Evolutionary conservation across 2,888 invertebrate species (phyloP), one percentile per base, ranked within the genome.

Genomic region (Spilarctia lutea): DNA sequence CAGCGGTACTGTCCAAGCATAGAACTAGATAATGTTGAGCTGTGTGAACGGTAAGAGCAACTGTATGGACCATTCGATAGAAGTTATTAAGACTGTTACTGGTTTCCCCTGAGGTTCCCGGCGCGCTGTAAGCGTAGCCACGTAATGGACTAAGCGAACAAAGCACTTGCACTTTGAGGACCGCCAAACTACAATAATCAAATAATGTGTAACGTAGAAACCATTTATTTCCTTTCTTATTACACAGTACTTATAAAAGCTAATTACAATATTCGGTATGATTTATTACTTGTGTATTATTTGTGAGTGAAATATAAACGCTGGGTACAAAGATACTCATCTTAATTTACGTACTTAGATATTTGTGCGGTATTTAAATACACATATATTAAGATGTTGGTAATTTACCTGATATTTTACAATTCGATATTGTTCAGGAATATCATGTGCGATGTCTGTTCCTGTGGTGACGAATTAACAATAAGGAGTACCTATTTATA

Each of bases 1-100:
- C 63, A 30, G 27, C 16, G 30, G 66, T 13, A 70, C 56, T 71
- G 60, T 71, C 75, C 80, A 66, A 81, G 78, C 73, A 80, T 76
- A 68, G 71, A 69, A 33, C 27, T 74, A 81, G 70, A 83, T 81
- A 83, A 79, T 79, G 79, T 82, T 78, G 79, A 85, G 75, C 79
- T 80, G 78, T 82, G 82, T 79, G 80, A 79, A 84, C 79, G 81
- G 83, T 80, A 81, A 84, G 81, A 84, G 74, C 63, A 73, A 75
- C 75, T 74, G 68, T 76, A 83, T 78, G 60, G 86, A 84, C 83
- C 81, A 85, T 85, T 85, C 81, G 79, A 85, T 85, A 86, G 82
- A 88, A 89, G 86, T 89, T 89, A 90, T 89, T 90, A 88, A 87
- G 87, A 86, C 86, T 88, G 84, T 86, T 84, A 86, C 87, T 85